Evolutionary conservation across 2,888 invertebrate species (phyloP).

Genomic region (Eupithecia subfuscata): DNA sequence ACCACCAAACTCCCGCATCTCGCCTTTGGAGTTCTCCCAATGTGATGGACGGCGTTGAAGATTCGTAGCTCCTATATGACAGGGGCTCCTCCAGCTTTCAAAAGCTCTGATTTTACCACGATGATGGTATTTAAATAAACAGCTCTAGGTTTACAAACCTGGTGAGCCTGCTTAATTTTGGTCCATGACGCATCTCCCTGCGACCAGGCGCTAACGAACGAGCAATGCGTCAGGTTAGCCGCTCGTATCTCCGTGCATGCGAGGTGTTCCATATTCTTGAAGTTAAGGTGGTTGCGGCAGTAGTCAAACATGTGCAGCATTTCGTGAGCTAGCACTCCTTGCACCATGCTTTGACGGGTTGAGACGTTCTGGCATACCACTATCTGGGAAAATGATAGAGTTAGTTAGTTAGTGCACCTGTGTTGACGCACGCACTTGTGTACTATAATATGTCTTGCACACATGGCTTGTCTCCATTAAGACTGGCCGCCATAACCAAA

Average conservation of each 20-base stretch:
- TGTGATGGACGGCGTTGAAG: too few species aligned
- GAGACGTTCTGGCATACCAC: constrained; percentile 96
- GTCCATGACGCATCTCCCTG: constrained; percentile 90
- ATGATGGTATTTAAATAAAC: too few species aligned
- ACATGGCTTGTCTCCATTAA: too few species aligned
- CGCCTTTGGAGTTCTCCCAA: too few species aligned
- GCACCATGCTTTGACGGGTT: constrained; percentile 86
- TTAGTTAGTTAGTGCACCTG: background rate
- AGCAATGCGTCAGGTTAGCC: constrained; percentile 96
- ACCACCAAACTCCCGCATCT: too few species aligned
- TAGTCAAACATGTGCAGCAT: constrained; percentile 98
- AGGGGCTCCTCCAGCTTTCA: too few species aligned
- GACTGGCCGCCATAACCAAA: too few species aligned
- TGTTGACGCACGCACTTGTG: too few species aligned
- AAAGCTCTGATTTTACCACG: too few species aligned
- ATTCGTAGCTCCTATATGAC: too few species aligned
- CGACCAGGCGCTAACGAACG: constrained; percentile 90
- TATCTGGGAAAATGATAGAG: constrained; percentile 82
- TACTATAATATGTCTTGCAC: background rate
- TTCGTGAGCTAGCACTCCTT: constrained; percentile 94
- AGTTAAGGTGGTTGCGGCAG: constrained; percentile 94
- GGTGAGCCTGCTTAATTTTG: constrained; percentile 89
- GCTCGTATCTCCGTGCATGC: constrained; percentile 98
- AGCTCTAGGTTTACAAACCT: constrained; percentile 77
- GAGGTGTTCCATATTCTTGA: constrained; percentile 94